These are phyloP conservation scores for Fragum fragum DNA, from an alignment of 2,888 invertebrate genomes.

Conservation along the genomic window DNA sequence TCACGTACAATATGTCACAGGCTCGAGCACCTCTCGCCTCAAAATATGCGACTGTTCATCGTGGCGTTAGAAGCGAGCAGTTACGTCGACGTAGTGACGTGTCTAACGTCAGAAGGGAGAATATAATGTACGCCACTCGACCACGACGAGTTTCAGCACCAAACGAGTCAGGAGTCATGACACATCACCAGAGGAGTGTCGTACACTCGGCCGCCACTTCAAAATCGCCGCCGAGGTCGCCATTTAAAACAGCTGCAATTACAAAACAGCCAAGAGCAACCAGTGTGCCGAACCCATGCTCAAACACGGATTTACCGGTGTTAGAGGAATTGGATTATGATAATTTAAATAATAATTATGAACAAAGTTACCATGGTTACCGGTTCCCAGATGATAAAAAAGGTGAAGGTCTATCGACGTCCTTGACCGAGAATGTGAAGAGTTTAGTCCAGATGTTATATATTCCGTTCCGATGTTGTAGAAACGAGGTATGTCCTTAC, in stretches of 20 bases:
- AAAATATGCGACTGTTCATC: conserved; percentile 8
- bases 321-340: conserved; percentile 50
- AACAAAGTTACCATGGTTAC: conserved; percentile 26
- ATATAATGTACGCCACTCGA: neutral
- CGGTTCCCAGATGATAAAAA: neutral
- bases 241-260: neutral
- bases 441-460: conserved; percentile 50
- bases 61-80: conserved; percentile 45
- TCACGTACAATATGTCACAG: conserved; percentile 1
- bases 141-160: conserved; percentile 23
- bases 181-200: conserved; percentile 56
- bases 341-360: conserved; percentile 31
- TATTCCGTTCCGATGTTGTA: conserved; percentile 61
- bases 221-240: conserved; percentile 11
- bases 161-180: conserved; percentile 37
- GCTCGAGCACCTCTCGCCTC: neutral
- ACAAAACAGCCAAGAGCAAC: conserved; percentile 44
- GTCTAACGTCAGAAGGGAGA: neutral
- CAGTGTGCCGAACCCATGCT: conserved; percentile 29
- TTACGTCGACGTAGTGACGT: conserved; percentile 49
- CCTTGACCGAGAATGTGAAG: conserved; percentile 52
- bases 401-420: conserved; percentile 13
- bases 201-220: conserved; percentile 60
- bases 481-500: conserved; percentile 43
- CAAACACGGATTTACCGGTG: conserved; percentile 49